A percentile compares a stretch with the other conserved stretches of the same genome.
Conservation (phyloP, 2,888 invertebrate genomes). For the Eilema griseolum region DNA sequence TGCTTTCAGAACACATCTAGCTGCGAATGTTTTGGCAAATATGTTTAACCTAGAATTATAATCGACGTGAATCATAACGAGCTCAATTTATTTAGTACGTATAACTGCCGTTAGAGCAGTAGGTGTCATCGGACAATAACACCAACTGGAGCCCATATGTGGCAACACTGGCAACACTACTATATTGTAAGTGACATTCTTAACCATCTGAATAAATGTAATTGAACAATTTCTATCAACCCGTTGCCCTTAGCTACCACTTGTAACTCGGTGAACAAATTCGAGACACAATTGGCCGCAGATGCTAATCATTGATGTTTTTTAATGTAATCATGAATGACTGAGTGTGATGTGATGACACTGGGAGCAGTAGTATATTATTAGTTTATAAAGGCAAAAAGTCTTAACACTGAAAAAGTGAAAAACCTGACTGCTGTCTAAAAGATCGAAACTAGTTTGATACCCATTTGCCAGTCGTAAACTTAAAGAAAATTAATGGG, state of each 20-base stretch:
- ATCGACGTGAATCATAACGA: conserved; percentile 45
- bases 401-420: no score
- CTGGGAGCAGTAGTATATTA: conserved; percentile 45
- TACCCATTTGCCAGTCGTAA: no score
- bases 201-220: conserved; percentile 84
- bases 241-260: conserved; percentile 79
- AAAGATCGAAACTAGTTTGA: no score
- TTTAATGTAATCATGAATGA: conserved; percentile 60
- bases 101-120: conserved; percentile 37
- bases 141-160: conserved; percentile 58
- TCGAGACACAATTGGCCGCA: conserved; percentile 68
- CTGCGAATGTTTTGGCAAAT: conserved; percentile 38
- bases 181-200: conserved; percentile 82
- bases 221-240: conserved; percentile 84
- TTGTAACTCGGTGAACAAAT: conserved; percentile 55
- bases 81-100: conserved; percentile 30
- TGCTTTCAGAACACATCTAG: conserved; percentile 26
- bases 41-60: conserved; percentile 45
- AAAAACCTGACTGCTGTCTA: no score
- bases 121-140: conserved; percentile 35
- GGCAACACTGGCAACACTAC: conserved; percentile 64
- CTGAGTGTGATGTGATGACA: background rate
- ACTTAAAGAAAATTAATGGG: no score
- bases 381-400: background rate
- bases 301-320: conserved; percentile 71